Evolutionary conservation across 2,888 invertebrate species (phyloP).

Genomic region (Catocala nupta): DNA sequence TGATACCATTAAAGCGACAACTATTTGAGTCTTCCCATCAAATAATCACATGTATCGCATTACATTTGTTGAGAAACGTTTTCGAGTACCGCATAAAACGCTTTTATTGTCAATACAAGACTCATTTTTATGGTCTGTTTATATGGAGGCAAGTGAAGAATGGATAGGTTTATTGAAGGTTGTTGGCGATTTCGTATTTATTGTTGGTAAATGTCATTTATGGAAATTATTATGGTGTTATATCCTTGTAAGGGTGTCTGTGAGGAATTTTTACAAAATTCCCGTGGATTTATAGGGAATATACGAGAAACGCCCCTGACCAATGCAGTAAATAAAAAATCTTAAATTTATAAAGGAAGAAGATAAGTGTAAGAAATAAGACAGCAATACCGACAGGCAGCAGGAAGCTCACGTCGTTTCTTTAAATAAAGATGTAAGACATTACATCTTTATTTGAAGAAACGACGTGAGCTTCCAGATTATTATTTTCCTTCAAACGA

Average conservation of each 20-base stretch:
- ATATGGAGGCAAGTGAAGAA: slow-evolving; percentile 70
- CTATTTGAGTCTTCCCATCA: slow-evolving; percentile 27
- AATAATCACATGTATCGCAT: slow-evolving; percentile 42
- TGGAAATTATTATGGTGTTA: slow-evolving; percentile 39
- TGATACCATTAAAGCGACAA: slow-evolving; percentile 36
- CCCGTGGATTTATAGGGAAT: too few species aligned
- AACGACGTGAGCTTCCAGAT: not conserved
- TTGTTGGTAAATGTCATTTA: slow-evolving; percentile 51
- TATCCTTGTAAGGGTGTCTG: not conserved
- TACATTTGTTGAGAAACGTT: slow-evolving; percentile 61
- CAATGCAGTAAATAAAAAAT: too few species aligned
- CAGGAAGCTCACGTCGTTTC: too few species aligned
- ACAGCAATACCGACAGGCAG: too few species aligned
- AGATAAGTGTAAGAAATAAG: too few species aligned
- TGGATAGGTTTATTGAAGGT: slow-evolving; percentile 67
- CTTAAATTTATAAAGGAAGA: too few species aligned
- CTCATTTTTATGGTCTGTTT: slow-evolving; percentile 82
- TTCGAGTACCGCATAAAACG: slow-evolving; percentile 68
- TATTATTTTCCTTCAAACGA: not conserved
- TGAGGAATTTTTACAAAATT: too few species aligned
- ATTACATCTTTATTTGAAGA: not conserved
- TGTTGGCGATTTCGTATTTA: slow-evolving; percentile 64
- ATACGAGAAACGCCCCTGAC: too few species aligned
- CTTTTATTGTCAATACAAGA: slow-evolving; percentile 78
- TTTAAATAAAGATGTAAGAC: too few species aligned